phyloP scores from a whole-genome alignment of 2,797 vertebrate species.

The Brachyrhaphis roseni region DNA sequence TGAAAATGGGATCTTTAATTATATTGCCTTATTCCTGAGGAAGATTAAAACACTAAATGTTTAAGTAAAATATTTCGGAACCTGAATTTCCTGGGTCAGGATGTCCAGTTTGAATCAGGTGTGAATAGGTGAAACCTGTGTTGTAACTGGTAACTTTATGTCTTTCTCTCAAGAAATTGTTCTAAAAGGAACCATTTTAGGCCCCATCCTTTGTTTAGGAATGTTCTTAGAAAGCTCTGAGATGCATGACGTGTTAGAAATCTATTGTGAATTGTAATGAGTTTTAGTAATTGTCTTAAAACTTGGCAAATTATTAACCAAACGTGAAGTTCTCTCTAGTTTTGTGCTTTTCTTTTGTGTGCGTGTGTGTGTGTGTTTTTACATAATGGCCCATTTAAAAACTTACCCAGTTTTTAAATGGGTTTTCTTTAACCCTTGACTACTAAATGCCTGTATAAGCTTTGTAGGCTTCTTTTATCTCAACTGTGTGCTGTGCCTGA shows the following conservation, averaged over 20 bases:
- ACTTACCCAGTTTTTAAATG: not conserved
- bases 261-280: not conserved
- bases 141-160: not conserved
- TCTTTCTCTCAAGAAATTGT: not conserved
- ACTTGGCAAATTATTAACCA: not conserved
- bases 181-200: not conserved
- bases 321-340: not conserved
- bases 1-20: not conserved
- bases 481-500: not conserved
- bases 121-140: not conserved
- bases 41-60: not conserved
- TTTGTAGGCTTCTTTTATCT: not conserved
- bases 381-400: not conserved
- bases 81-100: not conserved
- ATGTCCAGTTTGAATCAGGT: not conserved
- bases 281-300: not conserved
- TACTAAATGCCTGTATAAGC: not conserved
- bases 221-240: not conserved
- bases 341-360: not conserved
- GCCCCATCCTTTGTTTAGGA: not conserved
- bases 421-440: not conserved
- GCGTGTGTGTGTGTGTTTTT: no score
- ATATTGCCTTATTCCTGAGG: not conserved
- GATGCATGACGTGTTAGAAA: not conserved
- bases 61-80: not conserved